Evolutionary conservation across 2,888 invertebrate species (phyloP).

Genomic region (Ganaspis brasiliensis): DNA sequence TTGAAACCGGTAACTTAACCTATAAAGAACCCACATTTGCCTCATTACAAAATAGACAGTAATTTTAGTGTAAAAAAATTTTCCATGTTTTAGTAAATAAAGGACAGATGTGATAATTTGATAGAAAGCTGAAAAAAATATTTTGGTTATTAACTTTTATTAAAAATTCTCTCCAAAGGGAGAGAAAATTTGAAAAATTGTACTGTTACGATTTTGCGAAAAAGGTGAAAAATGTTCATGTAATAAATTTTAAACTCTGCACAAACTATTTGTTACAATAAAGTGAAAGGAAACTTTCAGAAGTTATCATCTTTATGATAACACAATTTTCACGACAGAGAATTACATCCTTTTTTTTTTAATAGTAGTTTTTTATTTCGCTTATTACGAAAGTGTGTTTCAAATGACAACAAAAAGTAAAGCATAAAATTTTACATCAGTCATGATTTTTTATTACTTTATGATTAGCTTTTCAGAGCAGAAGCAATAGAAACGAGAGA

Average conservation of each 20-base stretch:
- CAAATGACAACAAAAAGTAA: not conserved
- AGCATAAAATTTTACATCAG: slow-evolving; percentile 1
- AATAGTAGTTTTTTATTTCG: not conserved
- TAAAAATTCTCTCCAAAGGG: too few relatives aligned
- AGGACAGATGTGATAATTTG: slow-evolving; percentile 3
- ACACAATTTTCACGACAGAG: not conserved
- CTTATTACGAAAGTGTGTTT: not conserved
- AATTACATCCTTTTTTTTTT: not conserved
- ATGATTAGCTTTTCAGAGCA: not conserved
- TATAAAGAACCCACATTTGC: not conserved
- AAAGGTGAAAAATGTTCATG: too few relatives aligned
- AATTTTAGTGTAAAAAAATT: not conserved
- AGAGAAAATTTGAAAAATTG: too few relatives aligned
- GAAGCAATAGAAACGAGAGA: too few relatives aligned
- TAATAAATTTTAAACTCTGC: too few relatives aligned
- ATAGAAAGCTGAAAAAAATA: not conserved
- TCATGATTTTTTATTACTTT: slow-evolving; percentile 1
- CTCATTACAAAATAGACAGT: not conserved
- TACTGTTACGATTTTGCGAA: too few relatives aligned
- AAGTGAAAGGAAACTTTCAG: not conserved
- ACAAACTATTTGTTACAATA: too few relatives aligned
- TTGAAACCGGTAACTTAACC: not conserved
- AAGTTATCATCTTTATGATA: not conserved
- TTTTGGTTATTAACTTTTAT: not conserved
- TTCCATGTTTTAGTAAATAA: slow-evolving; percentile 10